phyloP scores from a whole-genome alignment of 2,797 vertebrate species.

The Cygnus olor region DNA sequence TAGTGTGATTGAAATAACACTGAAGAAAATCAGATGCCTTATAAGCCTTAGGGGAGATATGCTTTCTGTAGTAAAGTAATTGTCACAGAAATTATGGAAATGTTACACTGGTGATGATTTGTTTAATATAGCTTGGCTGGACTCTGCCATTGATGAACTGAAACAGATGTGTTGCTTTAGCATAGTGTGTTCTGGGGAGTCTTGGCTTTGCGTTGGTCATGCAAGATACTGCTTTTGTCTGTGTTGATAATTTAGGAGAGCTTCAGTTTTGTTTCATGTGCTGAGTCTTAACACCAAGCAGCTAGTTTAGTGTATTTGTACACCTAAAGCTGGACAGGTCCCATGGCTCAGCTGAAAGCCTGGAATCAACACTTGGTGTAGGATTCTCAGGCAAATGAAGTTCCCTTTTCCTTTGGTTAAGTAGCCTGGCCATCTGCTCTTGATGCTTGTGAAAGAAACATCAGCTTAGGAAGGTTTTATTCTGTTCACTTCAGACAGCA shows the following conservation, averaged over 20 bases:
- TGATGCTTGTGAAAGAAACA: neutral
- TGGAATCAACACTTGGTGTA: neutral
- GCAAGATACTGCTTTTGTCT: neutral
- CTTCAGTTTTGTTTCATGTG: neutral
- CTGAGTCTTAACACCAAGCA: neutral
- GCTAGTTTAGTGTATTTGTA: neutral
- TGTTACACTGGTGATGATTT: slow-evolving; percentile 69
- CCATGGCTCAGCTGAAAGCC: neutral
- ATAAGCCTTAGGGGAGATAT: slow-evolving; percentile 63
- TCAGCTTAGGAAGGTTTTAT: neutral
- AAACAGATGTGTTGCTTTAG: slow-evolving; percentile 63
- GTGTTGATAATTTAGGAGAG: neutral
- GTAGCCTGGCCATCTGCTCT: neutral
- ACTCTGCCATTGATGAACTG: slow-evolving; percentile 53
- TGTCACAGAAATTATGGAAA: slow-evolving; percentile 71
- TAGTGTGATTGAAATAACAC: slow-evolving; percentile 49
- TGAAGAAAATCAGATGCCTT: slow-evolving; percentile 65
- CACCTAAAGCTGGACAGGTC: neutral
- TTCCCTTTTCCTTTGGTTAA: neutral
- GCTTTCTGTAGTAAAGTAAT: slow-evolving; percentile 63
- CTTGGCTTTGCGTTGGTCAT: neutral
- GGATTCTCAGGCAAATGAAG: neutral
- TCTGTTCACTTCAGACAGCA: neutral
- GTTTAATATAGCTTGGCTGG: slow-evolving; percentile 61
- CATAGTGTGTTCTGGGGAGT: neutral